Base-by-base conservation (phyloP, 1,140 invertebrate species). In the Eubasilissa regina region DNA sequence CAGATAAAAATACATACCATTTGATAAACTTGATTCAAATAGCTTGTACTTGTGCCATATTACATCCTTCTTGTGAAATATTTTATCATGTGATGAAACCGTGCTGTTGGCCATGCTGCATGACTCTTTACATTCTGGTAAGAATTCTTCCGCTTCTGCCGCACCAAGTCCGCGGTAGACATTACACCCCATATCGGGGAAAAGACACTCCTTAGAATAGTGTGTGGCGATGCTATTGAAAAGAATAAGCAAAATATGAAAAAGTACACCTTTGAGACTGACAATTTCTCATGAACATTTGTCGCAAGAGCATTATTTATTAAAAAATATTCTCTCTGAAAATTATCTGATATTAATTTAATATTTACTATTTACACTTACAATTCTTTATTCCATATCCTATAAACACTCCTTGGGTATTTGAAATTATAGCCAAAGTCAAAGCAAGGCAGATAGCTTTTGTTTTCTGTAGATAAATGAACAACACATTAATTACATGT, bases 31-130 rank as follows among this genome's bases (percentile, higher is more conserved):
- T 21, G 85, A 84, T 80, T 91, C 89, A 83, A 91, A 91, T 74
- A 88, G 83, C 47, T 87, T 83, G 83, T 85, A 88, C 35, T 84
- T 84, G 60, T 85, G 89, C 87, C 89, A 91, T 35, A 45, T 9
- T 0, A 62, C 19, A 17, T 10, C 19, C 35, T 11, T 6, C 25
- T 35, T 35, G 25, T 1, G 10, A 12, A 62, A 21, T 19, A 66
- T 25, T 56, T 62, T 74, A 25, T 43, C 0, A 10, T 4, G 13
- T 75, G 60, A n/a, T 68, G 47, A 17, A 13, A 21, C 75, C 75
- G 76, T 72, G 19, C 43, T 47, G 43, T 68, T 45, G 15, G 77
- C 80, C 19, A 83, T 75, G 15, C 60, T 81, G 51, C 76, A 77
- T n/a, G 81, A 83, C 47, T 73, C 19, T 35, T 58, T 62, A 17